A percentile compares a stretch with the other conserved stretches of the same genome.
Conservation (phyloP, 1,140 invertebrate species). For the Tetragonula clypearis region DNA sequence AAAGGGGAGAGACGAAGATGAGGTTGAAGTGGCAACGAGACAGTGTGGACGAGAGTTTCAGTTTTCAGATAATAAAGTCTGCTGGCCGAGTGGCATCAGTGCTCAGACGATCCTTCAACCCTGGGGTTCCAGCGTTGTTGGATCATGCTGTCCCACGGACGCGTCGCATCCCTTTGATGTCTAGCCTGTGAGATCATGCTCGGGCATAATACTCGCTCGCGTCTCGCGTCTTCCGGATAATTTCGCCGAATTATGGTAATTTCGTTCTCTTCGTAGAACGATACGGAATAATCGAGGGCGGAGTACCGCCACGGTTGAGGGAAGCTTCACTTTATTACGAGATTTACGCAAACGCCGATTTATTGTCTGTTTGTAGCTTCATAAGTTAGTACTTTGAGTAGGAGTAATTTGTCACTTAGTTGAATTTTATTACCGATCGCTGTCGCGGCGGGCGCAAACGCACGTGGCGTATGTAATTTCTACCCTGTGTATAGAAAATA, state of each 20-base stretch:
- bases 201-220: conserved; percentile 28
- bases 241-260: not conserved
- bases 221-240: conserved; percentile 10
- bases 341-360: conserved; percentile 9
- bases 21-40: conserved; percentile 1
- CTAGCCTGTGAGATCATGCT: conserved; percentile 45
- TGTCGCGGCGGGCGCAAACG: no score
- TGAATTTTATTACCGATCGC: no score
- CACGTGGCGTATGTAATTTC: no score
- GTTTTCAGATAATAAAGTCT: conserved; percentile 69
- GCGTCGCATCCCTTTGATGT: conserved; percentile 37
- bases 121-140: conserved; percentile 40
- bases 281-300: conserved; percentile 22
- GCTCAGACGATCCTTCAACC: conserved; percentile 66
- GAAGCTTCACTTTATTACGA: not conserved
- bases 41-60: conserved; percentile 37
- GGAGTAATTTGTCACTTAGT: no score
- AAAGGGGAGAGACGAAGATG: not conserved
- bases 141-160: conserved; percentile 39
- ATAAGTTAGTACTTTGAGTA: no score
- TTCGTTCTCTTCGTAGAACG: not conserved
- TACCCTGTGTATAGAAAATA: no score
- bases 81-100: conserved; percentile 64
- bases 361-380: no score
- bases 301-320: not conserved